A percentile compares a stretch with the other conserved stretches of the same genome.
Conservation (phyloP, 2,113 vertebrate genomes). For the Phaetusa simplex region DNA sequence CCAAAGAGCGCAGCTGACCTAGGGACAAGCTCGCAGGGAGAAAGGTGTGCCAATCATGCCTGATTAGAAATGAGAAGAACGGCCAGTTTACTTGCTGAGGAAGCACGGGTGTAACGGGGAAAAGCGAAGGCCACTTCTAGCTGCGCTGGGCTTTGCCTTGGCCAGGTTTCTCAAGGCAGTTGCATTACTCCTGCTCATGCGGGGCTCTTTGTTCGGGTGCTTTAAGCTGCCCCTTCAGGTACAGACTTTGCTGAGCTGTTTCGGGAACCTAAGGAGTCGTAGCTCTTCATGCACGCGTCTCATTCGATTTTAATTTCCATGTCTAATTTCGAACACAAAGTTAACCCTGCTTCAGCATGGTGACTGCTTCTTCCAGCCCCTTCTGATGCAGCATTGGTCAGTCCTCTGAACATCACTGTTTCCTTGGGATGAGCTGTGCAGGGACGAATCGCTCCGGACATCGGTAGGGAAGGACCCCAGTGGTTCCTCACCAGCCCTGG, state of each 20-base stretch:
- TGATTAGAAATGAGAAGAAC: neutral
- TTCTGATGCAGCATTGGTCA: neutral
- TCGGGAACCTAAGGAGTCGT: neutral
- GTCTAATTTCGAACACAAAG: neutral
- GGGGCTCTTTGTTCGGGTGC: neutral
- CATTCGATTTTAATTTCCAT: neutral
- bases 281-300: neutral
- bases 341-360: neutral
- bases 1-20: neutral
- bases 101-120: neutral
- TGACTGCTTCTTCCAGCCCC: neutral
- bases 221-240: neutral
- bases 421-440: neutral
- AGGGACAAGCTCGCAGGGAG: neutral
- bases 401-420: neutral
- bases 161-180: neutral
- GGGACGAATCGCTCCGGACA: fast-evolving
- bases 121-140: neutral
- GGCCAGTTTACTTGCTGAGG: neutral
- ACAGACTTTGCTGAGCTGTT: neutral
- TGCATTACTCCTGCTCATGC: neutral
- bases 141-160: neutral
- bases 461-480: fast-evolving
- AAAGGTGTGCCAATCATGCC: neutral
- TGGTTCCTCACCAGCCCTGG: neutral